These are phyloP conservation scores for Eublepharis macularius DNA, from an alignment of 2,113 vertebrate genomes.

Conservation along the genomic window DNA sequence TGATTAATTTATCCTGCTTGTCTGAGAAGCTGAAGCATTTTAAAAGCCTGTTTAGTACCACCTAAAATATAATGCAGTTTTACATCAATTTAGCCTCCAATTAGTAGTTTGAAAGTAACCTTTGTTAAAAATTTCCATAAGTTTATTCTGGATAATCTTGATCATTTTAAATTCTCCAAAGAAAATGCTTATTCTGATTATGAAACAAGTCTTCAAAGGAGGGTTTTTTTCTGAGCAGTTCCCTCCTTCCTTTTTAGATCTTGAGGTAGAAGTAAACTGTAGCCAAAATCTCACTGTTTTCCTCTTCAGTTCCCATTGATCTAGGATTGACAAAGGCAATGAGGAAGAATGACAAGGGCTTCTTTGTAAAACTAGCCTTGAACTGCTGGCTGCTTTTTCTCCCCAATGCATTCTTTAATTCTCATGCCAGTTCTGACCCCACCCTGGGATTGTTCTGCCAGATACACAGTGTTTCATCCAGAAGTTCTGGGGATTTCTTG, in stretches of 20 bases:
- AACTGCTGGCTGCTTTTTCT: constrained; percentile 35
- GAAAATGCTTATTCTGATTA: not conserved
- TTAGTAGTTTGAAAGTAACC: not conserved
- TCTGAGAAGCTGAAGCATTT: not conserved
- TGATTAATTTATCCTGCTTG: not conserved
- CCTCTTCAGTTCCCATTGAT: constrained; percentile 15
- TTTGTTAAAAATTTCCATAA: not conserved
- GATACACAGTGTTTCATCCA: constrained; percentile 30
- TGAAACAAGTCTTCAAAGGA: not conserved
- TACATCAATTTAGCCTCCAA: too few species aligned
- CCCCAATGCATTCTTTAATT: not conserved
- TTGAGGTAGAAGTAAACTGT: not conserved
- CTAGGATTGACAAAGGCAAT: constrained; percentile 19
- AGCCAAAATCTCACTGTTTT: not conserved
- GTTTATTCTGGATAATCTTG: not conserved
- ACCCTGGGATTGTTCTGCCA: constrained; percentile 39
- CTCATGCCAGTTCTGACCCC: constrained; percentile 35
- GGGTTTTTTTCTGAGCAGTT: not conserved
- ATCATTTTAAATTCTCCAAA: not conserved
- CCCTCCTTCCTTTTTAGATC: not conserved
- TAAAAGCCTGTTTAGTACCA: not conserved
- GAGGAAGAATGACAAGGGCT: constrained; percentile 12
- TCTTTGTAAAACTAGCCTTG: constrained; percentile 21
- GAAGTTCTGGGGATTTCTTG: constrained; percentile 19
- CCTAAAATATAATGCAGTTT: not conserved